These are phyloP conservation scores for Kryptolebias marmoratus DNA, from an alignment of 2,113 vertebrate species.

Conservation along the genomic window DNA sequence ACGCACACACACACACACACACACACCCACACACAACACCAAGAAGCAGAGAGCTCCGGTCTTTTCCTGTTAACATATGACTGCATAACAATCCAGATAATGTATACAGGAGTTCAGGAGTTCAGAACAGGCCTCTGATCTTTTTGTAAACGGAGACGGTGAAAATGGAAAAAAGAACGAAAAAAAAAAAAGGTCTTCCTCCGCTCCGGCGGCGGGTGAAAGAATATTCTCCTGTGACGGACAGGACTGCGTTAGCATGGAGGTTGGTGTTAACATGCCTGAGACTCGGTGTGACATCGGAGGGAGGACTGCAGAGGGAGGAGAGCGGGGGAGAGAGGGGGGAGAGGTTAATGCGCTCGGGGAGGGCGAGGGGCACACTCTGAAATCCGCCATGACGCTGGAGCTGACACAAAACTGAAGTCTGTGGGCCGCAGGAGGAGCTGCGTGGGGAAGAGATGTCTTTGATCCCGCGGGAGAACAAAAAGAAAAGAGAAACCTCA, in stretches of 20 bases:
- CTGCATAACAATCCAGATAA: conserved; percentile 62
- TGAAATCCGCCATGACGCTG: conserved; percentile 65
- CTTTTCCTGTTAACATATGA: conserved; percentile 60
- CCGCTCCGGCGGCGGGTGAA: conserved; percentile 48
- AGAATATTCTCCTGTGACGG: conserved; percentile 56
- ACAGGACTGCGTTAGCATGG: conserved; percentile 50
- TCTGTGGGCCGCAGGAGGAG: conserved; percentile 48
- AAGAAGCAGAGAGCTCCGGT: conserved; percentile 32
- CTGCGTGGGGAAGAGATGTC: conserved; percentile 36
- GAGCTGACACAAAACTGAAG: conserved; percentile 54
- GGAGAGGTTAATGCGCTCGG: conserved; percentile 55
- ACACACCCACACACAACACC: conserved; percentile 19
- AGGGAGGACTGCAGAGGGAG: conserved; percentile 46
- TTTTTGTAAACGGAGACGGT: conserved; percentile 51
- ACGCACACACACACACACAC: not conserved
- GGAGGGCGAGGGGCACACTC: conserved; percentile 54
- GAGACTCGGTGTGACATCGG: conserved; percentile 59
- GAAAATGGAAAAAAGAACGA: conserved; percentile 48
- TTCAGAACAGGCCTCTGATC: conserved; percentile 60
- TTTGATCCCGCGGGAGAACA: conserved; percentile 27
- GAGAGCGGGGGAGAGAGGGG: too few species aligned
- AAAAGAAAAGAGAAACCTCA: not conserved
- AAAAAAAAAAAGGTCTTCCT: conserved; percentile 50
- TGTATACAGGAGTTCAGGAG: conserved; percentile 64
- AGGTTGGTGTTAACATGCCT: conserved; percentile 67